Evolutionary conservation across 2,113 vertebrate species (phyloP).

Genomic region (Bombycilla garrulus): DNA sequence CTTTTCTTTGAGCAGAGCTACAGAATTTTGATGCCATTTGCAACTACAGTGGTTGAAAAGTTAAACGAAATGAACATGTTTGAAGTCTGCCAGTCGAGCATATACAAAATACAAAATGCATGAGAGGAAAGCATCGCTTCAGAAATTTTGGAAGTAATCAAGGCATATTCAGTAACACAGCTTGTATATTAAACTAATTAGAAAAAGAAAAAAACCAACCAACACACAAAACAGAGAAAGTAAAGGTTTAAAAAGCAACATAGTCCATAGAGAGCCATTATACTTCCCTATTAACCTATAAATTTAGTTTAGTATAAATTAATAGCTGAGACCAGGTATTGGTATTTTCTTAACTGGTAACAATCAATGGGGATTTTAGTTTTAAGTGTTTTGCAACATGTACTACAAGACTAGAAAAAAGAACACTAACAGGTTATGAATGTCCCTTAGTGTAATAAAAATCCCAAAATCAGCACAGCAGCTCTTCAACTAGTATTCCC

Average conservation of each 20-base stretch:
- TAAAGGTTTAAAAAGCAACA: neutral
- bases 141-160: neutral
- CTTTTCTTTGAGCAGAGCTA: neutral
- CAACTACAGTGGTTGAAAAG: neutral
- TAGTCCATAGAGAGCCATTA: neutral
- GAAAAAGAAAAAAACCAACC: neutral
- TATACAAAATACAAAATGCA: neutral
- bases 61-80: neutral
- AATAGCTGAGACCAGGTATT: neutral
- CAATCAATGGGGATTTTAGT: neutral
- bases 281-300: neutral
- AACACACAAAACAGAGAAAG: neutral
- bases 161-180: neutral
- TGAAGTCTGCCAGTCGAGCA: neutral
- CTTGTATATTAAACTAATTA: neutral
- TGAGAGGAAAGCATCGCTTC: neutral
- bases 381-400: neutral
- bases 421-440: neutral
- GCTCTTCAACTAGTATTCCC: neutral
- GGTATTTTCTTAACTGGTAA: neutral
- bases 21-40: neutral
- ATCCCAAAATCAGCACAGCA: neutral
- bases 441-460: neutral
- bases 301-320: neutral
- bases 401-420: neutral